Evolutionary conservation across 2,113 vertebrate genomes (phyloP).

Genomic region (Salvelinus alpinus): DNA sequence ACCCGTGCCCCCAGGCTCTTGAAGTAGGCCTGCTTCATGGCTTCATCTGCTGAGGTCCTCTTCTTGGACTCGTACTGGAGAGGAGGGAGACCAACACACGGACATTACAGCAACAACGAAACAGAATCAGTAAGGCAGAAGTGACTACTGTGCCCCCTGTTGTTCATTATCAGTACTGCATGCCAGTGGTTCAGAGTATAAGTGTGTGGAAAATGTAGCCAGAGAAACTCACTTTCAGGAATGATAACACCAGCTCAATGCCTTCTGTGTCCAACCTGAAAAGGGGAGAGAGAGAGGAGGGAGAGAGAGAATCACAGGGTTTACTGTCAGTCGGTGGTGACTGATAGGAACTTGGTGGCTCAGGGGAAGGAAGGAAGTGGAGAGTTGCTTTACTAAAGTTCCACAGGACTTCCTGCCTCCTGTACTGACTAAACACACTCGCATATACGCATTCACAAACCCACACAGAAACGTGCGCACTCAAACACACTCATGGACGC

Average conservation of each 20-base stretch:
- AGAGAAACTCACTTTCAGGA: conserved; percentile 84
- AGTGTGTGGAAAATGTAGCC: conserved; percentile 56
- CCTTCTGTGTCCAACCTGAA: conserved; percentile 92
- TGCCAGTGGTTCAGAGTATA: background rate
- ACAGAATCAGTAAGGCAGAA: no score
- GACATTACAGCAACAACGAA: conserved; percentile 51
- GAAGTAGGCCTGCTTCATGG: conserved; percentile 97
- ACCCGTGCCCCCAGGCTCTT: conserved; percentile 91
- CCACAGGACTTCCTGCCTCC: conserved; percentile 67
- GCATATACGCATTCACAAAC: conserved; percentile 2
- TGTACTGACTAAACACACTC: conserved; percentile 2
- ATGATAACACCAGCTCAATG: conserved; percentile 92
- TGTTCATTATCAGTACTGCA: conserved; percentile 8
- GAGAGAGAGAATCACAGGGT: background rate
- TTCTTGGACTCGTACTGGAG: conserved; percentile 94
- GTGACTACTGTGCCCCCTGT: conserved; percentile 33
- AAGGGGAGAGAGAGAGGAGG: conserved; percentile 30
- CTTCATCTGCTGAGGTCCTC: conserved; percentile 94
- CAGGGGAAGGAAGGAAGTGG: conserved; percentile 68
- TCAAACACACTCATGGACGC: conserved; percentile 6
- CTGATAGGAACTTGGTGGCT: conserved; percentile 29
- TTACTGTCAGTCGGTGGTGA: conserved; percentile 24
- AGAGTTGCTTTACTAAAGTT: conserved; percentile 57
- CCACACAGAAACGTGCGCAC: conserved; percentile 3
- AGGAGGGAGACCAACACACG: background rate